Base-by-base conservation (phyloP, 1,140 invertebrate species). In the Grapholita molesta region DNA sequence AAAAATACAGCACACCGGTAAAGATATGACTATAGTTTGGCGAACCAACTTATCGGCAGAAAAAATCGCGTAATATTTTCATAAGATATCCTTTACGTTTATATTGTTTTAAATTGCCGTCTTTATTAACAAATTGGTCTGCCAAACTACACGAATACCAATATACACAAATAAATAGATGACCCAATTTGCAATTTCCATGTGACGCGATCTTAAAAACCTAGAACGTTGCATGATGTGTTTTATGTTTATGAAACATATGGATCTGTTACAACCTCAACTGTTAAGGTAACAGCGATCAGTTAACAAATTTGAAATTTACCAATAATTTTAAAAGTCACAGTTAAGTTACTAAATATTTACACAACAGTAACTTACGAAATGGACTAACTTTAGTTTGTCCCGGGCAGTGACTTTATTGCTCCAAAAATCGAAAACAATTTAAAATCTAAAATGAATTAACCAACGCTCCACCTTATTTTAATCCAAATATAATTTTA, bases 401-500 rank as follows among this genome's bases (percentile, higher is more conserved):
- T 61, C 25, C 8, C 28, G 15, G 65, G 69, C 69, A 67, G 64
- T 70, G 69, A 66, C n/a, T 66, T 89, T 89, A 89, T 89, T 89
- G 84, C 85, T 89, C 75, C 77, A 78, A 83, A 80, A 71, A 77
- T 83, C 72, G 71, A 83, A 82, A 82, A 76, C 64, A 78, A 77
- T 67, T 64, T 67, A 52, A 74, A 72, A 65, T 73, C 68, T 71
- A 70, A 77, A 77, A 79, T 53, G 70, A 78, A 78, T 80, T 80
- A 84, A 64, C 55, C 24, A 70, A 68, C 78, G 81, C 69, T 65
- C 25, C n/a, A 77, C 77, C 82, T 88, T 88, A 88, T 75, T 90
- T 64, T 84, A 86, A 88, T 83, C 83, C 83, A 86, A 89, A 89
- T 83, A 80, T 75, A 73, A 75, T 72, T 82, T 85, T 86, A 90